phyloP scores from a whole-genome alignment of 2,113 vertebrate genomes.

The Cheirogaleus medius region DNA sequence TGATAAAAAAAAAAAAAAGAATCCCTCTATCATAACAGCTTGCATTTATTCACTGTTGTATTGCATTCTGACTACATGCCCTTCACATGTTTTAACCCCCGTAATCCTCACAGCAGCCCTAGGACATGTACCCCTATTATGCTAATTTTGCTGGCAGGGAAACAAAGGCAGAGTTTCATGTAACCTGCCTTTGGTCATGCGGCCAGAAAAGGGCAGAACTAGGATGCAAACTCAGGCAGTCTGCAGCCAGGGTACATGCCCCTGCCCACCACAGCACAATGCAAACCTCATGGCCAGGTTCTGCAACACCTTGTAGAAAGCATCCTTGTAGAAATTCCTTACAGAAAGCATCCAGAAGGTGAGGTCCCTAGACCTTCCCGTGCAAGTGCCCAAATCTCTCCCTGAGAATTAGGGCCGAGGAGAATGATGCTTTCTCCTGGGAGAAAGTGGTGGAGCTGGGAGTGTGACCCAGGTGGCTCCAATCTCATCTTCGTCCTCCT shows the following conservation, averaged over 20 bases:
- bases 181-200: fast-evolving
- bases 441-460: neutral
- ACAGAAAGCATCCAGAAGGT: neutral
- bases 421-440: neutral
- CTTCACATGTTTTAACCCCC: neutral
- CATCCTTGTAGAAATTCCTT: neutral
- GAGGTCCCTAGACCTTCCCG: neutral
- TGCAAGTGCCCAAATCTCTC: neutral
- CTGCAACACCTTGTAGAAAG: neutral
- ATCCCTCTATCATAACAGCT: neutral
- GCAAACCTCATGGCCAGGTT: neutral
- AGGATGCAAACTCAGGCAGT: no score
- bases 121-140: neutral
- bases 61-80: fast-evolving
- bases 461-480: neutral
- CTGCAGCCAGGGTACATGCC: neutral
- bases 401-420: neutral
- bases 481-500: neutral
- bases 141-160: neutral
- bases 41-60: fast-evolving
- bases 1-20: no score
- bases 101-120: neutral
- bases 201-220: neutral
- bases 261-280: fast-evolving
- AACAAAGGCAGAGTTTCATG: neutral